Evolutionary conservation across 2,113 vertebrate genomes (phyloP), one percentile per base, ranked within the genome.

Genomic region (Ammospiza caudacuta): DNA sequence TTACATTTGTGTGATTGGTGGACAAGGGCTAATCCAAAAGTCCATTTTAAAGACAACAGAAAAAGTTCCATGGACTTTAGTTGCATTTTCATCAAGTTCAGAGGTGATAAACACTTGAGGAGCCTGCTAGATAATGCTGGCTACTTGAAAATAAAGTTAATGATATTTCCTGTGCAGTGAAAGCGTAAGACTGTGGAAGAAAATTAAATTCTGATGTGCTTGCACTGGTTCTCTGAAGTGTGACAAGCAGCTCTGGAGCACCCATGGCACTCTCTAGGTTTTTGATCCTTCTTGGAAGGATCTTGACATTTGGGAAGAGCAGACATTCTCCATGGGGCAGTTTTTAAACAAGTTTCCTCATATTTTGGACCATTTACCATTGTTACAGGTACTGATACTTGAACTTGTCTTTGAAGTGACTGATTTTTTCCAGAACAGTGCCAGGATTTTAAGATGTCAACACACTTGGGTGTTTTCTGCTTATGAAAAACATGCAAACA

Each of bases 81-180:
- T 11, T 54, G 58, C 49, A 81, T 95, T 96, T 84, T 81, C 87
- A 89, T 82, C 64, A 84, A 83, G 77, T 73, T 72, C 77, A 76
- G 47, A 52, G 75, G 44, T 5, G 15, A 67, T 52, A 84, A 86
- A 62, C 55, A 83, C 33, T 81, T 81, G 21, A 70, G 47, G 29
- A 39, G 39, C 39, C 39, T 39, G 4, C 39, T 59, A 78, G 61
- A 87, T 58, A 62, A 90, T 23, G 13, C 46, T 4, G 84, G 59
- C 59, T 86, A 43, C 63, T 79, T 92, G 77, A 85, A 89, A 57
- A 79, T 41, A 69, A 86, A 89, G 52, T 63, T 74, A 86, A 92
- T 77, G n/a, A 74, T 62, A 86, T 59, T 51, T 85, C n/a, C 90
- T 70, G 31, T 21, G 35, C 35, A 77, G 39, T 13, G 8, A 44